phyloP scores from a whole-genome alignment of 2,113 vertebrate species.

The Anhinga rufa region DNA sequence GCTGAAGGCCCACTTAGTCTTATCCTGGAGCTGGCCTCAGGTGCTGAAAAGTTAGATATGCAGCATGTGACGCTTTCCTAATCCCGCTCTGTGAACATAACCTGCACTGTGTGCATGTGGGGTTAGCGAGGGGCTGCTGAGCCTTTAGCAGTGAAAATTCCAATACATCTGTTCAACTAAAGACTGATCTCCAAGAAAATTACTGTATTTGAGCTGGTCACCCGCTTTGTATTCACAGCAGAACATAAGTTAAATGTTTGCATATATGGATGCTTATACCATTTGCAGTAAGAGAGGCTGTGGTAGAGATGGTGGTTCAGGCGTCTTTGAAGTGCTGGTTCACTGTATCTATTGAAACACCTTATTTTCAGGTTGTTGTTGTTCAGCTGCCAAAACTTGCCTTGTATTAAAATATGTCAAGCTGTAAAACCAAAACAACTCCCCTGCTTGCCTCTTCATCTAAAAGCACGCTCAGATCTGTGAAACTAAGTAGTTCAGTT shows the following conservation, averaged over 20 bases:
- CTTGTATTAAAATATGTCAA: neutral
- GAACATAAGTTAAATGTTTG: neutral
- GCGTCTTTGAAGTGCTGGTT: neutral
- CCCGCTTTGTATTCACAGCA: neutral
- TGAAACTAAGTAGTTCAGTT: neutral
- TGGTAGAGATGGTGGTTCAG: neutral
- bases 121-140: neutral
- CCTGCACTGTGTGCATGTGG: neutral
- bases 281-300: neutral
- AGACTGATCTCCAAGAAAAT: neutral
- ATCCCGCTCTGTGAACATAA: neutral
- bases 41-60: neutral
- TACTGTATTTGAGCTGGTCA: neutral
- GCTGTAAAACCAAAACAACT: neutral
- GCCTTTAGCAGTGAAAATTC: neutral
- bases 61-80: neutral
- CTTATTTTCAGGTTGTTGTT: neutral
- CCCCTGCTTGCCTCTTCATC: neutral
- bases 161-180: neutral
- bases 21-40: neutral
- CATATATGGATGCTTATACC: neutral
- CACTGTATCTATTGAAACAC: neutral
- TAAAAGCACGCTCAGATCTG: neutral
- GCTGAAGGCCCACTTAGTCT: neutral
- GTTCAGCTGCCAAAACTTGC: neutral